Conservation (phyloP, 2,888 invertebrate species). For the Eugnorisma glareosa region DNA sequence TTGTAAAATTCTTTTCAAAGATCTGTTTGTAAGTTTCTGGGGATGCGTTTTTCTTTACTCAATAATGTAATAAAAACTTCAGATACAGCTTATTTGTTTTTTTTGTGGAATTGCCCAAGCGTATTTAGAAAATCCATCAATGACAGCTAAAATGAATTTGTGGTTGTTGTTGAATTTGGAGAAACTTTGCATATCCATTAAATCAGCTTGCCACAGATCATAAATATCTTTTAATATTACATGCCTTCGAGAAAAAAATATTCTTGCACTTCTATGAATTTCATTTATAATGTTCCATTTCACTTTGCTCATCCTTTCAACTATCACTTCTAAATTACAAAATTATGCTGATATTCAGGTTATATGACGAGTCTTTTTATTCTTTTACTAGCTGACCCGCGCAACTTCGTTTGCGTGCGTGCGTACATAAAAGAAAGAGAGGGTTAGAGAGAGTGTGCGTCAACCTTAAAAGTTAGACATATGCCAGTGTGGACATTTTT, state of each 20-base stretch:
- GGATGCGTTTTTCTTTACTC: background rate
- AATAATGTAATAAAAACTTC: background rate
- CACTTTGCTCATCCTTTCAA: background rate
- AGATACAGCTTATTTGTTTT: background rate
- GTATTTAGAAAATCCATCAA: background rate
- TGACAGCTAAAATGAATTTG: background rate
- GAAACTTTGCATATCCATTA: background rate
- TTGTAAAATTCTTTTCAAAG: slow-evolving; percentile 3
- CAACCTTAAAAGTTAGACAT: too few relatives aligned
- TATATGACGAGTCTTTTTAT: background rate
- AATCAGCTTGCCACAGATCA: background rate
- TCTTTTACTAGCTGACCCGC: too few relatives aligned
- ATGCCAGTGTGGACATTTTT: too few relatives aligned
- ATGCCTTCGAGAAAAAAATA: background rate
- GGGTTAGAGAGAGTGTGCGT: too few relatives aligned
- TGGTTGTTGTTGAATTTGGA: background rate
- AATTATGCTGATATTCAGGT: background rate
- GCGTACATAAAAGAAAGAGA: too few relatives aligned
- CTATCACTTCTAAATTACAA: background rate
- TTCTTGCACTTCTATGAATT: background rate
- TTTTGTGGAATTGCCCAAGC: background rate
- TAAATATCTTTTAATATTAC: slow-evolving; percentile 1
- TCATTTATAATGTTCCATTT: background rate
- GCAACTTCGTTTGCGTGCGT: too few relatives aligned
- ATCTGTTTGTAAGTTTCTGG: slow-evolving; percentile 11